Base-by-base conservation (phyloP, 2,888 invertebrate species). In the Lissocephala sabroskyi region DNA sequence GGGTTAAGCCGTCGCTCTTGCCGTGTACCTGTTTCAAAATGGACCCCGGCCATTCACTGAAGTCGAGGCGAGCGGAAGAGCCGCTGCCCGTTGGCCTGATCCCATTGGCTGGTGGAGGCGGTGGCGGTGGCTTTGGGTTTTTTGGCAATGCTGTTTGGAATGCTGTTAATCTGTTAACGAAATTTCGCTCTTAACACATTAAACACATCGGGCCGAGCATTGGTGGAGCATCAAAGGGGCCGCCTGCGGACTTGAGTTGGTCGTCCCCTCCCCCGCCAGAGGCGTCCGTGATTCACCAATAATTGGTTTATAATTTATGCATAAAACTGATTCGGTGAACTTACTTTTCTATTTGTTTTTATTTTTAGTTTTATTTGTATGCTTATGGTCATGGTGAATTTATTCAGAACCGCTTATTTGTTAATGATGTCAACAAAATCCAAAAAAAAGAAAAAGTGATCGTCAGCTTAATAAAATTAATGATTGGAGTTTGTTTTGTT, bases 121-220 rank as follows among this genome's bases (percentile, higher is more conserved):
- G n/a, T n/a, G n/a, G n/a, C n/a, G n/a, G n/a, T n/a, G n/a, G n/a
- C n/a, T n/a, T n/a, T n/a, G n/a, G n/a, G n/a, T n/a, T n/a, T n/a
- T n/a, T 59, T 39, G 43, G 58, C 56, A 30, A 41, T n/a, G 48
- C 45, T 62, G 23, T 56, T 68, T 53, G 71, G 73, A 73, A 73
- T 73, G 76, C 54, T 71, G 68, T 57, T 62, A 71, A 75, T 73
- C 71, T 68, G 74, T 65, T 76, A 73, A 76, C 74, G 73, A 63
- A 73, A 73, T 73, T 73, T 67, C 67, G 76, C 66, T 71, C 64
- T 73, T 73, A 73, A 76, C 73, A 76, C 76, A 73, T 73, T 73
- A 66, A 68, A 66, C 66, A 76, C 76, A 70, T 70, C 73, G n/a
- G n/a, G n/a, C n/a, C n/a, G n/a, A n/a, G 62, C 65, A 66, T 54